These are phyloP conservation scores for Orthonevra nobilis DNA, from an alignment of 2,888 invertebrate genomes.

Conservation along the genomic window DNA sequence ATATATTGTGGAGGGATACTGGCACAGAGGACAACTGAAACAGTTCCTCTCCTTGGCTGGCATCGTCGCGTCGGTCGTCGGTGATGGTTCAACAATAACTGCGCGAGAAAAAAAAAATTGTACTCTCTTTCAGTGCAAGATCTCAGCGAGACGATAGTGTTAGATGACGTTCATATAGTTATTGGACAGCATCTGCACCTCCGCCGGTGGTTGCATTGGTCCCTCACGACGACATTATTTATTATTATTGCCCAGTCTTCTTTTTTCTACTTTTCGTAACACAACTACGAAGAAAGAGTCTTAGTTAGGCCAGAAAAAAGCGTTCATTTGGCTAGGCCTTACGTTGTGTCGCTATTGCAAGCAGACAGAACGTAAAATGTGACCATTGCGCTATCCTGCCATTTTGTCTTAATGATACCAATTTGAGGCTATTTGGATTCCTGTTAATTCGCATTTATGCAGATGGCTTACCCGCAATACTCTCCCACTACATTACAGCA, in stretches of 20 bases:
- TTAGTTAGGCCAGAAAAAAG: constrained; percentile 7
- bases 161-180: constrained; percentile 70
- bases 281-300: constrained; percentile 20
- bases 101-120: constrained; percentile 26
- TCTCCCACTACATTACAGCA: constrained; percentile 54
- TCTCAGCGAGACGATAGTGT: constrained; percentile 62
- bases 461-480: constrained; percentile 63
- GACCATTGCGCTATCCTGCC: constrained; percentile 67
- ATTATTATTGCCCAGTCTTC: constrained; percentile 64
- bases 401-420: constrained; percentile 71
- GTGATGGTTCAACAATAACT: constrained; percentile 23
- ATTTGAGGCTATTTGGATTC: constrained; percentile 69
- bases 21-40: constrained; percentile 48
- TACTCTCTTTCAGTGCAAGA: constrained; percentile 48
- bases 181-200: constrained; percentile 69
- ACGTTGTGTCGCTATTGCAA: constrained; percentile 51
- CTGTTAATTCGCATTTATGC: constrained; percentile 70
- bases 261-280: constrained; percentile 38
- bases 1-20: too few species aligned
- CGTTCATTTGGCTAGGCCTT: constrained; percentile 23
- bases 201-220: constrained; percentile 67
- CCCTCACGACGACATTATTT: constrained; percentile 71
- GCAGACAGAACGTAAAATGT: constrained; percentile 58
- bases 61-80: too few species aligned
- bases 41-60: constrained; percentile 39